Evolutionary conservation across 2,113 vertebrate species (phyloP).

Genomic region (Gasterosteus aculeatus): DNA sequence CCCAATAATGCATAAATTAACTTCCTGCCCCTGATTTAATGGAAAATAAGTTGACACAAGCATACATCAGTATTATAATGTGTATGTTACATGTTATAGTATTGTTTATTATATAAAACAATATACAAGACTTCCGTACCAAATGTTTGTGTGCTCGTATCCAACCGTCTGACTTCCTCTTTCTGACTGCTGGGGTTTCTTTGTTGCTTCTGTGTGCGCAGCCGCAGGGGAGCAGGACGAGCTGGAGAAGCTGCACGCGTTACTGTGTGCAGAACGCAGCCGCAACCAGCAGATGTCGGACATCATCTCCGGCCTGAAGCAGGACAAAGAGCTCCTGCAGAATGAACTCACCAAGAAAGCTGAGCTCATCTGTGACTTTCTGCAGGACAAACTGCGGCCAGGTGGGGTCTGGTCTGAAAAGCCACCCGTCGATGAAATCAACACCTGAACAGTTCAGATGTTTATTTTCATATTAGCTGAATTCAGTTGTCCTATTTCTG

Average conservation of each 20-base stretch:
- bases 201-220: neutral
- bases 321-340: slow-evolving; percentile 77
- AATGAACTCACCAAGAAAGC: slow-evolving; percentile 74
- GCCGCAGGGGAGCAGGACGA: slow-evolving; percentile 32
- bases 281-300: slow-evolving; percentile 66
- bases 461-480: neutral
- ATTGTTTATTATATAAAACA: neutral
- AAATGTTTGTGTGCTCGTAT: neutral
- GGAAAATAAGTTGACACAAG: neutral
- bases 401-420: slow-evolving; percentile 35
- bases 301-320: slow-evolving; percentile 70
- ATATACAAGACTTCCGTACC: neutral
- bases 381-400: slow-evolving; percentile 72
- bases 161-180: neutral
- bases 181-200: neutral
- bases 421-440: neutral
- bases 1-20: neutral
- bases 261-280: slow-evolving; percentile 65
- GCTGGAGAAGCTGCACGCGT: slow-evolving; percentile 60
- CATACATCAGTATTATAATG: neutral
- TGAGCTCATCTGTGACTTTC: slow-evolving; percentile 75
- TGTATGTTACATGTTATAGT: neutral
- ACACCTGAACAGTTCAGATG: neutral
- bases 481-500: neutral
- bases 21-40: neutral